Evolutionary conservation across 2,888 invertebrate genomes (phyloP).

Genomic region (Alentia gelatinosa): DNA sequence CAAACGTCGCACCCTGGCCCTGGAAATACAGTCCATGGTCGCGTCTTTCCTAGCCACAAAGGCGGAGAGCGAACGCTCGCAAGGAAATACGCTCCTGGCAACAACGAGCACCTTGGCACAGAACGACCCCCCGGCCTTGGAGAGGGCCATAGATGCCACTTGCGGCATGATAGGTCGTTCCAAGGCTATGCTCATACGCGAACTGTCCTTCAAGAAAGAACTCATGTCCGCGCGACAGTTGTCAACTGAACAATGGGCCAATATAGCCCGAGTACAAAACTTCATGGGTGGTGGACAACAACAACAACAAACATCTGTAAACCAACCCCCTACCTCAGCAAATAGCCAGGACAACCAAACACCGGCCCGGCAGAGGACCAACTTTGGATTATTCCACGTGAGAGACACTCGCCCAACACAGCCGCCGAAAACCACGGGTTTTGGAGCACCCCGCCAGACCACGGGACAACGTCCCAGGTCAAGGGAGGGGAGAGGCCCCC

Average conservation of each 20-base stretch:
- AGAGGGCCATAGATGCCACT: neutral
- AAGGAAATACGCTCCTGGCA: neutral
- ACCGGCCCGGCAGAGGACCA: neutral
- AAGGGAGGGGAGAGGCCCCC: too few species aligned
- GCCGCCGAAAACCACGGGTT: too few species aligned
- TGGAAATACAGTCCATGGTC: neutral
- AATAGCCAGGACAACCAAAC: neutral
- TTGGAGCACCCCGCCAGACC: too few species aligned
- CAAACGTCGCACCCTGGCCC: neutral
- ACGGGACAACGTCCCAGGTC: too few species aligned
- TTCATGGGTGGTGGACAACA: neutral
- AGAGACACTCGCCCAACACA: too few species aligned
- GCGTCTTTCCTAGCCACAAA: neutral
- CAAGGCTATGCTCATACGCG: neutral
- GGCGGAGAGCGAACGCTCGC: neutral
- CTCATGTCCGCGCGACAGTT: neutral
- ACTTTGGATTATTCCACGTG: too few species aligned
- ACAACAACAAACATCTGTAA: neutral
- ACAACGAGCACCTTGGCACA: neutral
- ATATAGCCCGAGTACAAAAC: neutral
- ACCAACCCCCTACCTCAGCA: neutral
- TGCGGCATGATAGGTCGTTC: neutral
- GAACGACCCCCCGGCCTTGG: neutral
- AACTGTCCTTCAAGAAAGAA: neutral
- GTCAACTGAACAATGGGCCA: neutral